Conservation (phyloP, 2,113 vertebrate genomes). For the Hystrix cristata region DNA sequence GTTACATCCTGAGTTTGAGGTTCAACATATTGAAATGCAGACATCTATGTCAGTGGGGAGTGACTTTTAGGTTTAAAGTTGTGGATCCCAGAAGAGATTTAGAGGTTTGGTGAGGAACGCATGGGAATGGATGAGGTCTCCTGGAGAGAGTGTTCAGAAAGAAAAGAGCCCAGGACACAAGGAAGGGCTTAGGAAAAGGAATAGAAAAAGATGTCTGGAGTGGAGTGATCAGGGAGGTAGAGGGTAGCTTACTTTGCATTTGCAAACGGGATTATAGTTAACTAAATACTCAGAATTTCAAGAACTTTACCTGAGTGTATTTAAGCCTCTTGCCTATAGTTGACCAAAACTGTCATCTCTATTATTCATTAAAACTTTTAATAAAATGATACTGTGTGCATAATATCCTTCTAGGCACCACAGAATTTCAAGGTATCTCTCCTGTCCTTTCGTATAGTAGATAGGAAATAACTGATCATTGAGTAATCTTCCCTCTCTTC, state of each 20-base stretch:
- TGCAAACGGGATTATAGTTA: neutral
- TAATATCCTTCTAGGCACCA: neutral
- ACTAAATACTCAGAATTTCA: neutral
- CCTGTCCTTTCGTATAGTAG: neutral
- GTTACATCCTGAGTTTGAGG: neutral
- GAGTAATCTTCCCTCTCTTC: neutral
- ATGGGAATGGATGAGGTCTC: too few species aligned
- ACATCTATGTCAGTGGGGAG: neutral
- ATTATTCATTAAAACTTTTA: neutral
- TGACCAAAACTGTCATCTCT: neutral
- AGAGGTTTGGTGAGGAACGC: neutral
- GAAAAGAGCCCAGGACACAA: neutral
- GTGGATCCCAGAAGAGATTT: neutral
- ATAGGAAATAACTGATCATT: neutral
- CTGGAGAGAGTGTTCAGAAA: neutral
- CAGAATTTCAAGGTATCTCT: neutral
- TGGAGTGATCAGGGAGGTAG: neutral
- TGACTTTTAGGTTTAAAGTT: neutral
- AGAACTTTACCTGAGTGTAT: neutral
- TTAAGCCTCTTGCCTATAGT: neutral
- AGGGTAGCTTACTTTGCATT: neutral
- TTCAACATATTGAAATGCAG: neutral
- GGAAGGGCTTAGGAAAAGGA: neutral
- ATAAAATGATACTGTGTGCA: neutral
- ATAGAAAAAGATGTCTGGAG: neutral